Evolutionary conservation across 2,113 vertebrate genomes (phyloP), one percentile per base, ranked within the genome.

Genomic region (Triplophysa tibetana): DNA sequence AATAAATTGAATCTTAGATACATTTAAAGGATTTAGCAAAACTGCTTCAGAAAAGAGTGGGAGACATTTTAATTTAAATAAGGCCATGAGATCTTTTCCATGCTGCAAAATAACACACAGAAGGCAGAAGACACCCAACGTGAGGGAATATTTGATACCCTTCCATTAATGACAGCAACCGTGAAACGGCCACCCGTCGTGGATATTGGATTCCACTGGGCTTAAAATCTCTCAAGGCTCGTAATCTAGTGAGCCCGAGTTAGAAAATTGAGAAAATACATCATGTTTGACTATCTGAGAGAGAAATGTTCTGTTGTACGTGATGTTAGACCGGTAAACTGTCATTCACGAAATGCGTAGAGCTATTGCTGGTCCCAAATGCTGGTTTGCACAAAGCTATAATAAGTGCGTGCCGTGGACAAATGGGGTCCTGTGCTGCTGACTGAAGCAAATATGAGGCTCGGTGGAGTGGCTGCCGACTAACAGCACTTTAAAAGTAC

Each of bases 381-480:
- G 66, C 50, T 76, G 58, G 58, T 75, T 79, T 79, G 77, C 19
- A 16, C 66, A 33, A 54, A 65, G 70, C 70, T 76, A 75, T 84
- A 81, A 84, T 81, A 81, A 58, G 75, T 73, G 63, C 50, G 56
- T 66, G 72, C 70, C 5, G 2, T 72, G 50, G 48, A 85, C 77
- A 79, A 76, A 76, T 67, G 38, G 76, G 45, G 65, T 72, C 66
- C 58, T 61, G 61, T 43, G 80, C 69, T 85, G 80, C 83, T 79
- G 83, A 85, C 80, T 85, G 63, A 79, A 82, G 83, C 80, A 77
- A 82, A 75, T 82, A 56, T 81, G 41, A 43, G 67, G 60, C 65
- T 69, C 50, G 41, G 23, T n/a, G 45, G 70, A 74, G 29, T 60
- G 72, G 33, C 64, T 78, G 74, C 66, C 50, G 75, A 68, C 81